Conservation (phyloP, 1,140 invertebrate genomes). For the Hycleus cichorii region DNA sequence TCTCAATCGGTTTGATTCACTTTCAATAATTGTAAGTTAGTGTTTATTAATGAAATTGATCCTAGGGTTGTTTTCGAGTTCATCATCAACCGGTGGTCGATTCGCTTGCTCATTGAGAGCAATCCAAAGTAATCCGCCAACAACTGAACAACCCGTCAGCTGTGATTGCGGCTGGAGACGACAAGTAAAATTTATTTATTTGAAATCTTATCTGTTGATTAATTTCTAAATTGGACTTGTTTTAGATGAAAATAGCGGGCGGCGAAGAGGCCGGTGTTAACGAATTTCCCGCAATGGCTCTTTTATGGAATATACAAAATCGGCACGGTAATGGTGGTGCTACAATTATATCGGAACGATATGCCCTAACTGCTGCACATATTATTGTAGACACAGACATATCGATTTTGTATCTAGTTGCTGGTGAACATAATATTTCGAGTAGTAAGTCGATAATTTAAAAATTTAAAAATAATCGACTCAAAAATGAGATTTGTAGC, state of each 20-base stretch:
- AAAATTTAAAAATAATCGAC: background rate
- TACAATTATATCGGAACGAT: constrained; percentile 52
- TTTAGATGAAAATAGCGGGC: constrained; percentile 48
- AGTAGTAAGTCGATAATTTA: constrained; percentile 19
- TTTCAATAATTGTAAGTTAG: background rate
- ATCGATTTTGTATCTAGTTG: constrained; percentile 41
- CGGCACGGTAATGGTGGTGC: constrained; percentile 58
- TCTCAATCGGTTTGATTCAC: constrained; percentile 41
- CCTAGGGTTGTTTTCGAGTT: constrained; percentile 40
- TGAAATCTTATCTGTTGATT: background rate
- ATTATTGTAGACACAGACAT: constrained; percentile 41
- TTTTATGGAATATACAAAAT: constrained; percentile 41
- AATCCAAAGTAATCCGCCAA: constrained; percentile 19
- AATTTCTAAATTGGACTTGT: background rate
- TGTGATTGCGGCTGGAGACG: constrained; percentile 53
- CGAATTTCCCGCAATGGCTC: constrained; percentile 61
- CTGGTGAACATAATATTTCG: constrained; percentile 41
- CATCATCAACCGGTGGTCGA: constrained; percentile 39
- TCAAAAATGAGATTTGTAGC: constrained; percentile 26
- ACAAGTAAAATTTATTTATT: constrained; percentile 35
- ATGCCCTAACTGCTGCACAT: constrained; percentile 64
- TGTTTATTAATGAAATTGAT: background rate
- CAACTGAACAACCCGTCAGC: constrained; percentile 9
- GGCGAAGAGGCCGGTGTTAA: constrained; percentile 51
- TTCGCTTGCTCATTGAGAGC: constrained; percentile 46